Base-by-base conservation (phyloP, 2,888 invertebrate genomes). In the Drosophila ezoana region DNA sequence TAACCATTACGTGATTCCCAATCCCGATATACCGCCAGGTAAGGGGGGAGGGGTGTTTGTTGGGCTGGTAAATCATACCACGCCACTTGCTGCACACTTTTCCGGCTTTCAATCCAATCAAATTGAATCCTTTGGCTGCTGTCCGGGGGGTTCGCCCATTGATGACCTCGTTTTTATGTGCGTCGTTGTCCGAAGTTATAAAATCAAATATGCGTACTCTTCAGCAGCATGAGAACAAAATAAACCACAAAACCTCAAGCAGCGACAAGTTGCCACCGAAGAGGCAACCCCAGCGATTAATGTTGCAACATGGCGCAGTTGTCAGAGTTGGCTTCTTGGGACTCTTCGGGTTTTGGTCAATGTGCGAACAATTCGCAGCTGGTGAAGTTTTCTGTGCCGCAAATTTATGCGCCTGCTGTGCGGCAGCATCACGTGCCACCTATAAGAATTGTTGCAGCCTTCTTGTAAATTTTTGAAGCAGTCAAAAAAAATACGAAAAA, bases 151-250 rank as follows among this genome's bases (percentile, higher is more conserved):
- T 28, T 8, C 48, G 51, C 13, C 51, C 77, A 76, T 76, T 76
- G 83, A 83, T 83, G 83, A 83, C 83, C 83, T 66, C 83, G 86
- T 83, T 83, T 28, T 83, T 83, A 83, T 83, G 83, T 67, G 73
- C 77, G 70, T 70, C 73, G 76, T 69, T 82, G 86, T 85, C 86
- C 86, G 67, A 86, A 83, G 83, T 86, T 83, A 80, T 83, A 83
- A 83, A 83, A 83, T 83, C 83, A 83, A 83, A 83, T 83, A 83
- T 83, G 86, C 83, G 79, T 65, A 48, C 60, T 57, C 54, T 52
- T 59, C 44, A 47, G n/a, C 16, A 16, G 13, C 18, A 18, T 2
- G 18, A 18, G 13, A 16, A 1, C 0, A 20, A 5, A 11, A 23
- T 20, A 58, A 59, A 49, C 64, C 72, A 20, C 73, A 71, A 79